These are phyloP conservation scores for Lemur catta DNA, from an alignment of 2,797 vertebrate genomes.

Conservation along the genomic window DNA sequence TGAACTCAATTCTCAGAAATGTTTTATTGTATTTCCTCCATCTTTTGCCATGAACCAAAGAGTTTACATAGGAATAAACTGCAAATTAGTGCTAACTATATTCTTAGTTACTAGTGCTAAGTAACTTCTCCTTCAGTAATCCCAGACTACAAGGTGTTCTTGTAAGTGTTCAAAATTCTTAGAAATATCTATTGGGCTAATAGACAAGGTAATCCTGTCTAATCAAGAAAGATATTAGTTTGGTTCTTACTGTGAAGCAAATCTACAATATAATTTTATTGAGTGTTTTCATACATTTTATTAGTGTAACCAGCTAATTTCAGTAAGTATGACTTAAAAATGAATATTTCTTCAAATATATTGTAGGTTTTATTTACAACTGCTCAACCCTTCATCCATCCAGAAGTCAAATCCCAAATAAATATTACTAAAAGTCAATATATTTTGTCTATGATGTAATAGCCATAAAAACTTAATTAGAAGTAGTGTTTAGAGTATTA, in stretches of 20 bases:
- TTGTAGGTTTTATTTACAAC: not conserved
- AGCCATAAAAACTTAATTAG: not conserved
- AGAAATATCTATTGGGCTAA: not conserved
- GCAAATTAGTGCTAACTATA: not conserved
- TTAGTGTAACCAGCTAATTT: not conserved
- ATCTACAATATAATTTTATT: not conserved
- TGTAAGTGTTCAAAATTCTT: not conserved
- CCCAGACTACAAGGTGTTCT: not conserved
- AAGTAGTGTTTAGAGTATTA: not conserved
- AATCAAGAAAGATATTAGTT: not conserved
- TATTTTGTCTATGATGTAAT: not conserved
- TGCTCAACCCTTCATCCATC: not conserved
- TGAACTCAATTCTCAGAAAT: not conserved
- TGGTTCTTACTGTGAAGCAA: not conserved
- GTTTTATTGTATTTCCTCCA: not conserved
- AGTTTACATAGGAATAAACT: not conserved
- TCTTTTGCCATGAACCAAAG: not conserved
- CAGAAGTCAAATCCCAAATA: slow-evolving; percentile 7
- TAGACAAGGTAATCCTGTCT: not conserved
- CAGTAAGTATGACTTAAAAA: not conserved
- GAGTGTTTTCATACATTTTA: not conserved
- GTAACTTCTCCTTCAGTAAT: not conserved
- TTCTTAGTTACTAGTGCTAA: not conserved
- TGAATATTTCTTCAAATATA: not conserved
- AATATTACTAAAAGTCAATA: not conserved